Evolutionary conservation across 2,797 vertebrate species (phyloP).

Genomic region (Melopsittacus undulatus): DNA sequence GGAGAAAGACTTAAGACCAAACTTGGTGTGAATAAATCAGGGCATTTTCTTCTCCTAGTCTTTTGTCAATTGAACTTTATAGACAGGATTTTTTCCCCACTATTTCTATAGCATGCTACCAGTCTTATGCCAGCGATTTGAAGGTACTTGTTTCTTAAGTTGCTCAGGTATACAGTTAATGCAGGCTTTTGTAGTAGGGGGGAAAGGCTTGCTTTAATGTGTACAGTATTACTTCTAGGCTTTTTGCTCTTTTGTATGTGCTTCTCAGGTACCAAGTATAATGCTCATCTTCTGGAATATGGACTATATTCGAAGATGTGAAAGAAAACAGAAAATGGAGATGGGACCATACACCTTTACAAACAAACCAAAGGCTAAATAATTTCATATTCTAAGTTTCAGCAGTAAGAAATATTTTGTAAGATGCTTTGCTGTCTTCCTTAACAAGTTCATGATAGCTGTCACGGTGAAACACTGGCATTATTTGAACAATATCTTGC

Average conservation of each 20-base stretch:
- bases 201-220: background rate
- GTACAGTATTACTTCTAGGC: background rate
- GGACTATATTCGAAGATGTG: background rate
- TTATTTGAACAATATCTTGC: background rate
- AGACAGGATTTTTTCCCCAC: accelerated
- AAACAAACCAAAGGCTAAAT: background rate
- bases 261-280: background rate
- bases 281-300: background rate
- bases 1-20: background rate
- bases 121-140: background rate
- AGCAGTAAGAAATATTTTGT: background rate
- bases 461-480: background rate
- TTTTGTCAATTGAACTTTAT: background rate
- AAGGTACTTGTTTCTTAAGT: background rate
- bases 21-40: background rate
- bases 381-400: background rate
- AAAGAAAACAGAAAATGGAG: background rate
- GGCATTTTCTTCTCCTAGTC: background rate
- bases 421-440: background rate
- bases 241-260: background rate
- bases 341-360: background rate
- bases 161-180: background rate
- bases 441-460: background rate
- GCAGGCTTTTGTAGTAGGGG: background rate
- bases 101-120: accelerated